These are phyloP conservation scores for Mallotus villosus DNA, from an alignment of 2,797 vertebrate species.

Conservation along the genomic window DNA sequence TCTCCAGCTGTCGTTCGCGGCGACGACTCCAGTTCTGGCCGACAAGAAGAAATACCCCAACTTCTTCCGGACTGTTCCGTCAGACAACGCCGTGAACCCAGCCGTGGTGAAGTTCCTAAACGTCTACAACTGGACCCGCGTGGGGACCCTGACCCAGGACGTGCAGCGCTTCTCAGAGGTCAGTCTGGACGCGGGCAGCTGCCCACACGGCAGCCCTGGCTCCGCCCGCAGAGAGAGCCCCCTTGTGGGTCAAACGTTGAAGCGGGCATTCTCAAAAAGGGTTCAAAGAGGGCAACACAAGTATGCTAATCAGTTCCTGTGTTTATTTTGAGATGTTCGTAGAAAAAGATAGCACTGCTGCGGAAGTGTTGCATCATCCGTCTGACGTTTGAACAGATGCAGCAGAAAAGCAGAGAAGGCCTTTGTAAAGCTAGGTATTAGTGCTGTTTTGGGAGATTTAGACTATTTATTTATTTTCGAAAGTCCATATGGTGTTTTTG, in stretches of 20 bases:
- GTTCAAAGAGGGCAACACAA: too few species aligned
- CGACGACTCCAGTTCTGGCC: slow-evolving; percentile 94
- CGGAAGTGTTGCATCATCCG: neutral
- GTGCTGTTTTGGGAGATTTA: slow-evolving; percentile 3
- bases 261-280: too few species aligned
- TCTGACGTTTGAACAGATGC: slow-evolving; percentile 11
- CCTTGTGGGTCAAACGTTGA: too few species aligned
- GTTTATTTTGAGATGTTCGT: too few species aligned
- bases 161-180: slow-evolving; percentile 99
- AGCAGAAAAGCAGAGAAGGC: slow-evolving; percentile 2
- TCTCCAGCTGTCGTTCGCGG: slow-evolving; percentile 93
- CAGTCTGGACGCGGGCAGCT: slow-evolving; percentile 35
- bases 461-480: slow-evolving; percentile 24
- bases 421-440: slow-evolving; percentile 14
- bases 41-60: slow-evolving; percentile 99
- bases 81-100: slow-evolving; percentile 97
- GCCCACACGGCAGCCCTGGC: too few species aligned
- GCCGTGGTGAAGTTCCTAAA: slow-evolving; percentile 95
- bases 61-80: slow-evolving; percentile 98
- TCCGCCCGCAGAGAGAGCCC: neutral
- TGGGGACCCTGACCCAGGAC: slow-evolving; percentile 97
- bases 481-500: slow-evolving; percentile 28
- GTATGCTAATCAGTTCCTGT: too few species aligned
- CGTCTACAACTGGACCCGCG: slow-evolving; percentile 92
- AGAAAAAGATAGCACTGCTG: neutral